Percentiles rank a stretch among this genome's conserved stretches.
These are phyloP conservation scores for Reticulitermes lucifugus DNA, from an alignment of 2,888 invertebrate genomes.

Conservation along the genomic window DNA sequence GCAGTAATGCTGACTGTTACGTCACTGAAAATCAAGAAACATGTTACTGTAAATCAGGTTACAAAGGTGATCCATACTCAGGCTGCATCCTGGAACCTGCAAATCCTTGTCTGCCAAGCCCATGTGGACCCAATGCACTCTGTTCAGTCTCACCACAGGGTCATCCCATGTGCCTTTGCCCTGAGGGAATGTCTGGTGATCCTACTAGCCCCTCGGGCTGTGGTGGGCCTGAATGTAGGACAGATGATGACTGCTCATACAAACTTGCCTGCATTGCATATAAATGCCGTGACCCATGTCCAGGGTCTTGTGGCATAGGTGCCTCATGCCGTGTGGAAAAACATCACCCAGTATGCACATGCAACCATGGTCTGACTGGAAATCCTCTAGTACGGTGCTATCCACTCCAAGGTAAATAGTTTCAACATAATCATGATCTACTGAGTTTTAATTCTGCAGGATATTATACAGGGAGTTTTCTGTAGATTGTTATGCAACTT, in stretches of 20 bases:
- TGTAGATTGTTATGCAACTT: too few species aligned
- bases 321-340: conserved; percentile 80
- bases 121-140: conserved; percentile 82
- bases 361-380: conserved; percentile 77
- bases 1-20: conserved; percentile 85
- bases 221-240: conserved; percentile 82
- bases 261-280: conserved; percentile 84
- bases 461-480: too few species aligned
- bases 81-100: conserved; percentile 78
- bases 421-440: background rate
- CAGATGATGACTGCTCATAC: conserved; percentile 80
- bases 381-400: conserved; percentile 83
- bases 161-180: conserved; percentile 78
- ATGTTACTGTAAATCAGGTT: conserved; percentile 84
- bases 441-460: too few species aligned
- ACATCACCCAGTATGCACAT: conserved; percentile 85
- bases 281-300: conserved; percentile 84
- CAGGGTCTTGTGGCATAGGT: conserved; percentile 82
- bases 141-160: conserved; percentile 78
- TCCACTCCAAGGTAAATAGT: conserved; percentile 63
- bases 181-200: conserved; percentile 81
- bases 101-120: conserved; percentile 81
- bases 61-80: conserved; percentile 82
- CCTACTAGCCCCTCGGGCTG: conserved; percentile 78
- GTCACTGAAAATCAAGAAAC: conserved; percentile 80